phyloP scores from a whole-genome alignment of 2,113 vertebrate genomes.

The Ibidorhyncha struthersii region DNA sequence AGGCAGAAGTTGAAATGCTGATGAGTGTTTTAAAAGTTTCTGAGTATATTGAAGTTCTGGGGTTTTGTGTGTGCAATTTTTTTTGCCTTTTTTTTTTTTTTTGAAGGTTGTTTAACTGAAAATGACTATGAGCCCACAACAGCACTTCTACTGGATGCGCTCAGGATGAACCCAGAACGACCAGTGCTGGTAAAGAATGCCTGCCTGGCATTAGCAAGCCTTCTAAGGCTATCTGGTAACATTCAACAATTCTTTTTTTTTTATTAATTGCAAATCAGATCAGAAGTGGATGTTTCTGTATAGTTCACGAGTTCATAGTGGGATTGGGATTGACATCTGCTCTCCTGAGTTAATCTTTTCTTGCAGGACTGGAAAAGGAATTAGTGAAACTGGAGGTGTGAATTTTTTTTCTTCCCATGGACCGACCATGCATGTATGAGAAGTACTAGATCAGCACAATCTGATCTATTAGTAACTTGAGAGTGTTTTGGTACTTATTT shows the following conservation, averaged over 20 bases:
- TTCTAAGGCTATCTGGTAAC: constrained; percentile 75
- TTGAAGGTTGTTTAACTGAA: constrained; percentile 59
- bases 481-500: not conserved
- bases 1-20: not conserved
- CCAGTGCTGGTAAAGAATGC: constrained; percentile 64
- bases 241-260: not conserved
- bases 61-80: not conserved
- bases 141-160: constrained; percentile 41
- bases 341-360: not conserved
- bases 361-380: not conserved
- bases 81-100: not conserved
- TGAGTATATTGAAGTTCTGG: not conserved
- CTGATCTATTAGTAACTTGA: not conserved
- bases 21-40: not conserved
- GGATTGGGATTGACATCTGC: not conserved
- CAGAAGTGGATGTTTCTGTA: not conserved
- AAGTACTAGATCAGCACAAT: not conserved
- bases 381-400: not conserved
- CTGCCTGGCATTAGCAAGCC: constrained; percentile 69
- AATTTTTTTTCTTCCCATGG: not conserved
- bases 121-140: constrained; percentile 43
- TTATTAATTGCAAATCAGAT: not conserved
- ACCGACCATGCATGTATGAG: not conserved
- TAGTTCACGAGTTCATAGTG: not conserved
- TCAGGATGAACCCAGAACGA: constrained; percentile 45